phyloP scores from a whole-genome alignment of 2,113 vertebrate genomes.

The Suricata suricatta region DNA sequence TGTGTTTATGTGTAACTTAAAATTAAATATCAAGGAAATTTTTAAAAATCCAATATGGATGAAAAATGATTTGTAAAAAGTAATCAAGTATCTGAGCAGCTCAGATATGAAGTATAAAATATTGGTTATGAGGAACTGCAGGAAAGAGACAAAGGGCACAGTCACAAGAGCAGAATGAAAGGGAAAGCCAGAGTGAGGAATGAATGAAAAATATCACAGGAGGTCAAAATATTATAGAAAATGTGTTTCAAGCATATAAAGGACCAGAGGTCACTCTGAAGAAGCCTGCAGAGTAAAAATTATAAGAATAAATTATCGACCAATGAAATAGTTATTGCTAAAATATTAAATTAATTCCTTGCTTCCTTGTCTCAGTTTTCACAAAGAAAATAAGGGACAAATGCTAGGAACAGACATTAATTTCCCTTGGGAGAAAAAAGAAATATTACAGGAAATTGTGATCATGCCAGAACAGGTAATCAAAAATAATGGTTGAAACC shows the following conservation, averaged over 20 bases:
- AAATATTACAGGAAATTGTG: constrained; percentile 84
- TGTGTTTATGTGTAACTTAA: constrained; percentile 33
- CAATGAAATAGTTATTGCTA: constrained; percentile 78
- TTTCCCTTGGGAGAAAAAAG: constrained; percentile 83
- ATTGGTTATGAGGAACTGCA: constrained; percentile 33
- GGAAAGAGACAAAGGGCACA: constrained; percentile 53
- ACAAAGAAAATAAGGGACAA: constrained; percentile 78
- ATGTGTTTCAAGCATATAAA: constrained; percentile 61
- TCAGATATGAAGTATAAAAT: constrained; percentile 58
- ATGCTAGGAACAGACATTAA: constrained; percentile 83
- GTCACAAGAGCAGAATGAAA: background rate
- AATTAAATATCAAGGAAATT: constrained; percentile 60
- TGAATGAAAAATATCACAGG: constrained; percentile 62
- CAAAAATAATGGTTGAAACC: constrained; percentile 83
- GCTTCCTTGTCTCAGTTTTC: constrained; percentile 81
- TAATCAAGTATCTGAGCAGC: constrained; percentile 60
- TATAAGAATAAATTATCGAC: constrained; percentile 80
- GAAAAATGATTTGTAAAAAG: constrained; percentile 68
- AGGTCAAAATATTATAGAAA: constrained; percentile 60
- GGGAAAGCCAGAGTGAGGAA: constrained; percentile 31
- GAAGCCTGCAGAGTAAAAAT: constrained; percentile 71
- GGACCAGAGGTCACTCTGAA: constrained; percentile 58
- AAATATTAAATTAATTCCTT: constrained; percentile 81
- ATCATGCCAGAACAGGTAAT: constrained; percentile 83
- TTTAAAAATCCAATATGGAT: background rate